Conservation (phyloP, 2,797 vertebrate species). For the Phrynocephalus forsythii region DNA sequence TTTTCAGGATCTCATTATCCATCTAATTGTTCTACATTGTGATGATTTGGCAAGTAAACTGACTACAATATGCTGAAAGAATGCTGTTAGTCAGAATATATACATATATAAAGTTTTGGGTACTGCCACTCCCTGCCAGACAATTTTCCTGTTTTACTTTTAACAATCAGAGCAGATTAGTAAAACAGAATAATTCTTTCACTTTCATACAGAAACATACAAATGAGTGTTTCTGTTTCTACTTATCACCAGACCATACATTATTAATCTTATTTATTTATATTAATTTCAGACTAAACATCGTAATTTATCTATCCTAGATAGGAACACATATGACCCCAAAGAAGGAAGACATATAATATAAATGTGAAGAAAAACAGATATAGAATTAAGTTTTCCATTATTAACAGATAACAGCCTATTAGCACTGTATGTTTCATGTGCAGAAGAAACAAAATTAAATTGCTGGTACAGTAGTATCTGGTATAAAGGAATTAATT, state of each 20-base stretch:
- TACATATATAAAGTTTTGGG: background rate
- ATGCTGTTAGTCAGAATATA: background rate
- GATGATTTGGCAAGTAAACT: background rate
- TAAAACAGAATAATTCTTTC: background rate
- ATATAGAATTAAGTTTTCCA: background rate
- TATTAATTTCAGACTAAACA: background rate
- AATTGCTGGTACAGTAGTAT: background rate
- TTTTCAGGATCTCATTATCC: constrained; percentile 7
- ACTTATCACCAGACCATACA: background rate
- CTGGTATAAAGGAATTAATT: too few species aligned
- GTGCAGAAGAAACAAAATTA: background rate
- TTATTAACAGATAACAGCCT: background rate
- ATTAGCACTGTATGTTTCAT: background rate
- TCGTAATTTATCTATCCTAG: background rate
- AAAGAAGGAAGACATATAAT: background rate
- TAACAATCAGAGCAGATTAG: background rate
- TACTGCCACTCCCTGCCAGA: background rate
- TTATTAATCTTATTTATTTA: too few species aligned
- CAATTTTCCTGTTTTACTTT: background rate
- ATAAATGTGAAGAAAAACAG: background rate
- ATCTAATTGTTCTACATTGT: background rate
- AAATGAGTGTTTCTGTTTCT: background rate
- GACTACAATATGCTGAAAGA: background rate
- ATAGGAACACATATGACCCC: background rate
- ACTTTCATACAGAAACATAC: background rate